Base-by-base conservation (phyloP, 2,113 vertebrate species). In the Pelecanoides urinatrix region DNA sequence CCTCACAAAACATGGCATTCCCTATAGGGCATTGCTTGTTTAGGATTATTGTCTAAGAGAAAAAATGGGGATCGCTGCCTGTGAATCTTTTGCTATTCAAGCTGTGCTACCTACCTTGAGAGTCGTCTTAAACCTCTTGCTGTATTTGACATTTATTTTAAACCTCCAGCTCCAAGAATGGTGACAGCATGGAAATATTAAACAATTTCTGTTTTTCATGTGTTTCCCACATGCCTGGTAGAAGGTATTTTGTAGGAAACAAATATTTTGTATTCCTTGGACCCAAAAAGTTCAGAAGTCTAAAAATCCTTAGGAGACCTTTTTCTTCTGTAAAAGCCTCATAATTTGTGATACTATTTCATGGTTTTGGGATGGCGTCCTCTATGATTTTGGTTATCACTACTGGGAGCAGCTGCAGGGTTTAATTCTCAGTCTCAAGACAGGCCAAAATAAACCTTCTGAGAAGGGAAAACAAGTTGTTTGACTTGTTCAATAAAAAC, bases 401-500 rank as follows among this genome's bases (percentile, higher is more conserved):
- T 79, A 68, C 34, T 29, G 42, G 21, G 66, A 87, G 87, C 44
- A 82, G 77, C 44, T 93, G 80, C 7, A 65, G 25, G 10, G 22
- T 92, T 94, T 94, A 52, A 91, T 92, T 84, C 79, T 71, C 32
- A 23, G 44, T 45, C 74, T 95, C 84, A 82, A 68, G 66, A 79
- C 4, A 75, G 70, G 15, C 16, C 59, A 86, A 91, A 95, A 94
- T 59, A 88, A 94, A 95, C 76, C 50, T 77, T 94, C 36, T 78
- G n/a, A 89, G 68, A 71, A 95, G 56, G 27, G 68, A 92, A 91
- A 95, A 78, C 50, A 88, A 91, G 68, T 92, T 74, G 42, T 86
- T 92, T 91, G n/a, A 95, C 80, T 87, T 49, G 65, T 85, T 91
- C 86, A 84, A 56, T 56, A 87, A 92, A 95, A 92, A 71, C 63